These are phyloP conservation scores for Harlomillsia oculata DNA, from an alignment of 1,140 invertebrate genomes.

Conservation along the genomic window DNA sequence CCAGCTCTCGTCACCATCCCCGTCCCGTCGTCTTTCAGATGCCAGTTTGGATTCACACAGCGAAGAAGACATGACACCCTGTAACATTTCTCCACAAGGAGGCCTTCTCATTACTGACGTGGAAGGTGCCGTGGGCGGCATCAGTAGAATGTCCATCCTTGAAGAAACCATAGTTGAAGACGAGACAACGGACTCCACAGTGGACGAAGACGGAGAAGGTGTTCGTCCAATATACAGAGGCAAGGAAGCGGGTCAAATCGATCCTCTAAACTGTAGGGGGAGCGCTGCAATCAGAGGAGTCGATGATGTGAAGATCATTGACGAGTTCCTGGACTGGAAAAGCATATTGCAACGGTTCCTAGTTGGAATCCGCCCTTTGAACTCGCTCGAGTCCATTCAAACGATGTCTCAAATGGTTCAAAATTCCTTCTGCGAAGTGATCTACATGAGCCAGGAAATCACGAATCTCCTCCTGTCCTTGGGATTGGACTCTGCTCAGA, in stretches of 20 bases:
- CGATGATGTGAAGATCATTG: neutral
- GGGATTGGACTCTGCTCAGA: conserved; percentile 2
- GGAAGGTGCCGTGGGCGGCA: neutral
- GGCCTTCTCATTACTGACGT: neutral
- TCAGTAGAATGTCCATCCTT: neutral
- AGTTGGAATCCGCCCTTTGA: conserved; percentile 3
- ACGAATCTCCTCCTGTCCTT: conserved; percentile 41
- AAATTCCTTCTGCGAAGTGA: conserved; percentile 44
- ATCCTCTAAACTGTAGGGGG: neutral
- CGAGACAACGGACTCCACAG: neutral
- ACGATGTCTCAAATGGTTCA: conserved; percentile 19
- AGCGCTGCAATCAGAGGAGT: neutral
- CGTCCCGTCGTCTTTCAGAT: conserved; percentile 43
- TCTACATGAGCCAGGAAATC: conserved; percentile 42
- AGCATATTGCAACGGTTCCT: conserved; percentile 9
- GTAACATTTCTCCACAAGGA: conserved; percentile 43
- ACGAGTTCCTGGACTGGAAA: conserved; percentile 13
- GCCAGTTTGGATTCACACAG: conserved; percentile 54
- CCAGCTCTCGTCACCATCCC: conserved; percentile 51
- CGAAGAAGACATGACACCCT: conserved; percentile 55
- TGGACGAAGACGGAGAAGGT: neutral
- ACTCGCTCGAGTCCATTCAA: conserved; percentile 13
- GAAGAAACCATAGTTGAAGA: neutral
- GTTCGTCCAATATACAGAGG: neutral
- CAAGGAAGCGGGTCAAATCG: neutral